These are phyloP conservation scores for Rhinoraja longicauda DNA, from an alignment of 2,797 vertebrate genomes.

Conservation along the genomic window DNA sequence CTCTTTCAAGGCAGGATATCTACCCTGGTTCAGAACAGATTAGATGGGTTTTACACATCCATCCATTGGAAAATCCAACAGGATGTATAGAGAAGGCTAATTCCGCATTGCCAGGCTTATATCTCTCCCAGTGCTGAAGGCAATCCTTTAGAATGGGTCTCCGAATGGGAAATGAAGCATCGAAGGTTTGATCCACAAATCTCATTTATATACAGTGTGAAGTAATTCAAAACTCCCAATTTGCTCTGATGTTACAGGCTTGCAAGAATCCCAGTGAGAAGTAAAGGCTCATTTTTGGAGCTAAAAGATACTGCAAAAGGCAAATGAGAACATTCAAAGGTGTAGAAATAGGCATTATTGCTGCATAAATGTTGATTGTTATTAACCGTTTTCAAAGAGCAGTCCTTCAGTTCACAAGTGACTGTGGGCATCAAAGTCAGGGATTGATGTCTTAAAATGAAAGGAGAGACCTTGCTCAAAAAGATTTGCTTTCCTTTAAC, in stretches of 20 bases:
- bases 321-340: not conserved
- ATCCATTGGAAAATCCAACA: not conserved
- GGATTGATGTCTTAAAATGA: not conserved
- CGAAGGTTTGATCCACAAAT: not conserved
- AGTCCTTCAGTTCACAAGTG: not conserved
- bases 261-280: not conserved
- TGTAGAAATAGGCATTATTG: not conserved
- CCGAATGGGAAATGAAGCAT: not conserved
- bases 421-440: not conserved
- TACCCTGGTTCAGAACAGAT: not conserved
- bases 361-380: not conserved
- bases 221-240: not conserved
- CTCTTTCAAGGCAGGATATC: no score
- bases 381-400: not conserved
- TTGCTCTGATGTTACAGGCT: not conserved
- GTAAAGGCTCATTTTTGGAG: not conserved
- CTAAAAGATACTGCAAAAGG: not conserved
- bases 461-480: not conserved
- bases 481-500: not conserved
- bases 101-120: not conserved
- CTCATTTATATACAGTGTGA: not conserved
- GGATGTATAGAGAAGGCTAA: not conserved
- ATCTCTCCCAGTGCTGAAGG: not conserved
- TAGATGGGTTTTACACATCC: not conserved
- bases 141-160: not conserved